Evolutionary conservation across 2,113 vertebrate genomes (phyloP).

Genomic region (Gymnorhina tibicen): DNA sequence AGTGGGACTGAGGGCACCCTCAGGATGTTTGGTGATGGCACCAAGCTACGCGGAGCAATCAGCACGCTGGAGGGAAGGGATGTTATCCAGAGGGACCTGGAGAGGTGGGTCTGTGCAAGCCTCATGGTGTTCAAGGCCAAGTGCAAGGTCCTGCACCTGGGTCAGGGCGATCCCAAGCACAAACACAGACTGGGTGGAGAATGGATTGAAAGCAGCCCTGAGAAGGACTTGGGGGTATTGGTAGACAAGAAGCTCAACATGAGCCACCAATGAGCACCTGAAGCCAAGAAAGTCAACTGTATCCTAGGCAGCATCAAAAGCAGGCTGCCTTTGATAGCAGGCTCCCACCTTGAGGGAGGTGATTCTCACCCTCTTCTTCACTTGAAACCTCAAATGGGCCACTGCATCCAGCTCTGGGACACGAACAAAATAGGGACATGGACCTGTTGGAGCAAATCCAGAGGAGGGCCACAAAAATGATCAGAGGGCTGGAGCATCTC

Average conservation of each 20-base stretch:
- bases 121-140: background rate
- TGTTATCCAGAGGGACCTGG: background rate
- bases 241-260: background rate
- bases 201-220: background rate
- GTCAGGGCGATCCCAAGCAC: rapidly evolving
- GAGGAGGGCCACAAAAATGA: background rate
- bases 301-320: background rate
- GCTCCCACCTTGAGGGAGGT: too few species aligned
- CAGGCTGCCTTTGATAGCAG: too few species aligned
- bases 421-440: rapidly evolving
- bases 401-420: background rate
- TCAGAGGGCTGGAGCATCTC: background rate
- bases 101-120: background rate
- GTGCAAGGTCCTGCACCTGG: background rate
- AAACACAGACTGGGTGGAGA: background rate
- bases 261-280: background rate
- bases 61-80: background rate
- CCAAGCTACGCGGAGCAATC: background rate
- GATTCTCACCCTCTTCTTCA: background rate
- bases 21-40: too few species aligned
- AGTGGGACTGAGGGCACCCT: background rate
- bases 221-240: background rate
- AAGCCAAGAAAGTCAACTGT: background rate
- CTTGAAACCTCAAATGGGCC: rapidly evolving
- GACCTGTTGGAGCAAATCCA: background rate